Base-by-base conservation (phyloP, 1,140 invertebrate genomes). In the Macrobrachium rosenbergii region DNA sequence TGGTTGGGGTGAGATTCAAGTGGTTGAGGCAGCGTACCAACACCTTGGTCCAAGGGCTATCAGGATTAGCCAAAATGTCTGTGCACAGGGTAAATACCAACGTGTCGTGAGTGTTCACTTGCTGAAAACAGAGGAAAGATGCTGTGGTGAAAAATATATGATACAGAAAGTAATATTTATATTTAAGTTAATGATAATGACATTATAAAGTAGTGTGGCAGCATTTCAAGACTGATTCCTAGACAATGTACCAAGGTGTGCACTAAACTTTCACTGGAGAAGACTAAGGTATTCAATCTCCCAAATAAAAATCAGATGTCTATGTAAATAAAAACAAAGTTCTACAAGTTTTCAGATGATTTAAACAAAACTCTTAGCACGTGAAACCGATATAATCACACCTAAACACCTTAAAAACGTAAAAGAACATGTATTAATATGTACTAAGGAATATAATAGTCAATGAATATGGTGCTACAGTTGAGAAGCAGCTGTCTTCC, bases 51-150 rank as follows among this genome's bases (percentile, higher is more conserved):
- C 83, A 75, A 21, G n/a, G 19, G 6, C 82, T 45, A 16, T 89
- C 77, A 14, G 89, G 83, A n/a, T 81, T 43, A 21, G 69, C 80
- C 23, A 90, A 63, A n/a, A 90, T 89, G 23, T 90, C 89, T 11
- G 85, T 85, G 58, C 89, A 90, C 5, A 90, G 21, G 1, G 88
- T 82, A 64, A 90, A 89, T 45, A 90, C 90, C 72, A 90, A 69
- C 16, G 87, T 80, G 67, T 90, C 90, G 69, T 90, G 90, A 23
- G 82, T 83, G 72, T 90, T 90, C 28, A 67, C 45, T 37, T 72
- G 59, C 88, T 89, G 62, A 21, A 58, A 60, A n/a, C 52, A 76
- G 16, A 17, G 52, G 12, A 59, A n/a, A n/a, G n/a, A n/a, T n/a
- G n/a, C n/a, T n/a, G n/a, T n/a, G n/a, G n/a, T n/a, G n/a, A n/a